Base-by-base conservation (phyloP, 2,797 vertebrate genomes). In the Chelmon rostratus region DNA sequence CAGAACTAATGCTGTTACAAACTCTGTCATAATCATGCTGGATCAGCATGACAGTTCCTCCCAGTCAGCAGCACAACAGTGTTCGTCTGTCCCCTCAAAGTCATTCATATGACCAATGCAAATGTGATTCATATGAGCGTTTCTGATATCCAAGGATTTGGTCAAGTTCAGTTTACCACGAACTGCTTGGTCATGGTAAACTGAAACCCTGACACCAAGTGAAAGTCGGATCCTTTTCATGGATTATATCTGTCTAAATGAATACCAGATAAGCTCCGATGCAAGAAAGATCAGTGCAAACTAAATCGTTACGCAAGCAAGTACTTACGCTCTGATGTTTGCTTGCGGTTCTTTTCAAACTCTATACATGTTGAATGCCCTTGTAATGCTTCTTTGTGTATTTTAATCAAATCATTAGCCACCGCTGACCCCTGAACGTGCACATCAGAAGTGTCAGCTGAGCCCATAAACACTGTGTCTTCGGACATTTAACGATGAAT, bases 401-500 rank as follows among this genome's bases (percentile, higher is more conserved):
- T 86, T 84, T 79, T 81, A 79, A 82, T 87, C 28, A 78, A 63
- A 42, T 68, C 38, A 2, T 69, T 83, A 73, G 67, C 74, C 56
- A 40, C 35, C 31, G 37, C 23, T 61, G 73, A 86, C 73, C 79
- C 44, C 65, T 68, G 57, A 84, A 69, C 57, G 52, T 79, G 85
- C 78, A 79, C 70, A 73, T 88, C 79, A 82, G 76, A 81, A 79
- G 25, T 73, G 76, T 69, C 79, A 75, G 63, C 19, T 69, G 52
- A 86, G 33, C 46, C 76, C 72, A 73, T 86, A 82, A 86, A 89
- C 74, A 78, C 31, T 69, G 69, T 52, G 31, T 49, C 61, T 76
- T 83, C 76, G 76, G 84, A 83, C 78, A 79, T 81, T 74, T 79
- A 68, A 68, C 38, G 13, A 70, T 84, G 73, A 84, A 91, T 89